Conservation (phyloP, 2,888 invertebrate genomes). For the Empis stercorea region DNA sequence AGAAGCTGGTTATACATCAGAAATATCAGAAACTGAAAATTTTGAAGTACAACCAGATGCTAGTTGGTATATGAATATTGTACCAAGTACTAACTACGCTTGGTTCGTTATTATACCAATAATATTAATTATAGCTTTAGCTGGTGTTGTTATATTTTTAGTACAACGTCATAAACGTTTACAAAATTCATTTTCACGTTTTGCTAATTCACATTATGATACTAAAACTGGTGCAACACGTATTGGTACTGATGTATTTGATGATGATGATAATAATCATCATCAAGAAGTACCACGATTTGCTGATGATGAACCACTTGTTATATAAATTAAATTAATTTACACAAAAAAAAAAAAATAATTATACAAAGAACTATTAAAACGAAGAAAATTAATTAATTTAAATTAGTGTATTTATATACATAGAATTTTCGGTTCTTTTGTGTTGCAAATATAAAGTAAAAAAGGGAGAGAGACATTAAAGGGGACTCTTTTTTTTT, state of each 20-base stretch:
- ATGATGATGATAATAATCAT: constrained; percentile 67
- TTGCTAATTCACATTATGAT: constrained; percentile 76
- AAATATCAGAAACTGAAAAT: constrained; percentile 18
- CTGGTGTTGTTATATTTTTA: constrained; percentile 46
- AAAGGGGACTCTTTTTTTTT: neutral
- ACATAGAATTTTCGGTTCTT: neutral
- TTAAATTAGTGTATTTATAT: neutral
- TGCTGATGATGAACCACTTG: constrained; percentile 87
- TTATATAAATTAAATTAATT: constrained; percentile 40
- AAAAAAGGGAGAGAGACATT: neutral
- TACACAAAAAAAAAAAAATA: neutral
- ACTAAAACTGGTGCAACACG: constrained; percentile 77
- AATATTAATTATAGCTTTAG: constrained; percentile 39
- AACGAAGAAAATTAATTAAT: neutral
- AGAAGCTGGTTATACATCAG: constrained; percentile 24
- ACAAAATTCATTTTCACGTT: constrained; percentile 64
- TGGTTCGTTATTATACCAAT: constrained; percentile 45
- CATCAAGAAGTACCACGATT: constrained; percentile 78
- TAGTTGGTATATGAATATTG: constrained; percentile 14
- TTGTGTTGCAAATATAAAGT: neutral
- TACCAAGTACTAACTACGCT: constrained; percentile 15
- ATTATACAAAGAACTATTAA: neutral
- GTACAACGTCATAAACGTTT: constrained; percentile 58
- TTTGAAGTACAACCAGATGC: constrained; percentile 16
- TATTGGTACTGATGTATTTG: constrained; percentile 59